Base-by-base conservation (phyloP, 2,797 vertebrate species). In the Micrastur ruficollis region DNA sequence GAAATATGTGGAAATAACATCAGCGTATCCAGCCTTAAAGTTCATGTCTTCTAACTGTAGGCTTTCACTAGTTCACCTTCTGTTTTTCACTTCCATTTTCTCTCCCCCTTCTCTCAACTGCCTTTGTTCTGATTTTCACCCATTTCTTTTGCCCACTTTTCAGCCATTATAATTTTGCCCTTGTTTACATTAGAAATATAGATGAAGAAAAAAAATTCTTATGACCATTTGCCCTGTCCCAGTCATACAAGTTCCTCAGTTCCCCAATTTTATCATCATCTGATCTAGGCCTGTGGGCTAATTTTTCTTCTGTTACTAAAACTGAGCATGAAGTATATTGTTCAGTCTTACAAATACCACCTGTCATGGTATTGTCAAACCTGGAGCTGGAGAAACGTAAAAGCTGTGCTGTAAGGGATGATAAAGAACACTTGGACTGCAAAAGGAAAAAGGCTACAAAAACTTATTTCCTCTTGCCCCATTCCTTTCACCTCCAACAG, bases 21-120 rank as follows among this genome's bases (percentile, higher is more conserved):
- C 22, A 71, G 16, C 44, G 11, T 73, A 59, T 87, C 61, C 52
- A 85, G 58, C 34, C 40, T 89, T 80, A 71, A 92, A 53, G 6
- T 49, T 75, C 40, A n/a, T 5, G 7, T 85, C 84, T 93, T 76
- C 78, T 87, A 93, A 86, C 71, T 55, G 63, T 31, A 87, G 61
- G 88, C 90, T 97, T 96, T 96, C 90, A 95, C 89, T 95, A 78
- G 47, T 66, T 89, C 65, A 62, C 49, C 78, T 96, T 97, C 95
- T 92, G 81, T 55, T 91, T 97, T 93, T 95, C 46, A 23, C 84
- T 96, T 97, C 90, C 18, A 78, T 93, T 94, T 96, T 95, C 18
- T 75, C 61, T 61, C 38, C 31, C 53, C 5, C 36, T 46, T 46
- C 59, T 89, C 55, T 81, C 71, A 93, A 22, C 40, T 50, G 70